phyloP scores from a whole-genome alignment of 2,113 vertebrate genomes.

The Rhizomys pruinosus region DNA sequence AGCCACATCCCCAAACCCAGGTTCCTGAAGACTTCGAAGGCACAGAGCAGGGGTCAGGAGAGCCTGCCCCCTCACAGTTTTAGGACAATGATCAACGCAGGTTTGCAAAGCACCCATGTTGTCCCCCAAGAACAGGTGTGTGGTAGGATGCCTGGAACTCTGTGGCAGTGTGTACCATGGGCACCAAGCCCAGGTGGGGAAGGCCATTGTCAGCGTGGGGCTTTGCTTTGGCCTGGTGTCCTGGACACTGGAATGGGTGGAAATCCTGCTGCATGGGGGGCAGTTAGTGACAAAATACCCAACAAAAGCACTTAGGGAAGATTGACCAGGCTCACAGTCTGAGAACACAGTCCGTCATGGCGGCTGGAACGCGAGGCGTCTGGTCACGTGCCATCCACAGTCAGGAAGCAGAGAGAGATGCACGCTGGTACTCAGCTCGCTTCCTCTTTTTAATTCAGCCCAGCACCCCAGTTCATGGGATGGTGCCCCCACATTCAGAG shows the following conservation, averaged over 20 bases:
- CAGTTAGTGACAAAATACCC: background rate
- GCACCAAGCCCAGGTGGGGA: too few relatives aligned
- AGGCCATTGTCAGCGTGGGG: background rate
- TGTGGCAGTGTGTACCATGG: too few relatives aligned
- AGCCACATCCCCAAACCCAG: fast-evolving
- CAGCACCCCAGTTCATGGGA: too few relatives aligned
- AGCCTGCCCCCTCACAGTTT: background rate
- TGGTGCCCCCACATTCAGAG: background rate
- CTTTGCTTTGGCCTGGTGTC: fast-evolving
- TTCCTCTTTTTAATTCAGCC: too few relatives aligned
- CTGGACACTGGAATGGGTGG: background rate
- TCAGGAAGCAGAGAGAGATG: background rate
- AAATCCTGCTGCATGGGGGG: background rate
- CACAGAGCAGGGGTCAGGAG: fast-evolving
- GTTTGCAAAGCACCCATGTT: too few relatives aligned
- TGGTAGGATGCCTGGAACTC: background rate
- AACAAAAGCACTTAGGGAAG: background rate
- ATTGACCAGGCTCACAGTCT: background rate
- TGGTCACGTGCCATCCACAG: background rate
- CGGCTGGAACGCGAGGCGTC: fast-evolving
- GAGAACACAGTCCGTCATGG: background rate
- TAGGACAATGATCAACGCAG: too few relatives aligned
- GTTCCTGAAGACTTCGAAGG: background rate
- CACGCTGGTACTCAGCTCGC: background rate
- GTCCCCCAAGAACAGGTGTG: too few relatives aligned